Base-by-base conservation (phyloP, 2,797 vertebrate species). In the Danio kyathit region DNA sequence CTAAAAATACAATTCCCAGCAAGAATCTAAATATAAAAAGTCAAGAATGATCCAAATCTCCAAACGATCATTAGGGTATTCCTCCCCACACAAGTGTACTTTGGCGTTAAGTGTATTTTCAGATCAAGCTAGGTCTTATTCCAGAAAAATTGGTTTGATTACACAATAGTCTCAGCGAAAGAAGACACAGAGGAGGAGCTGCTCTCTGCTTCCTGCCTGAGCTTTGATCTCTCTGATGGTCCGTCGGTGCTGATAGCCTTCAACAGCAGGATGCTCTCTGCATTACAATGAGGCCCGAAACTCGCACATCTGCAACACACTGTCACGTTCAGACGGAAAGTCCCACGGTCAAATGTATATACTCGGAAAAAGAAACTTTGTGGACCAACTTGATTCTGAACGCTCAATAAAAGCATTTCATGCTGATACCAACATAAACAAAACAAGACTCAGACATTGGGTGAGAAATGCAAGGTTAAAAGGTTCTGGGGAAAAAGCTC, bases 181-280 rank as follows among this genome's bases (percentile, higher is more conserved):
- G 44, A 61, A 52, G 56, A 79, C 66, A 77, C 38, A 21, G 46
- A 21, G 75, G 43, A 69, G 46, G 65, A 61, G 29, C 54, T 59
- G 75, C 64, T 43, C 63, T 69, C 76, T 78, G 52, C 64, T 59
- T 76, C 74, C 74, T 76, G 51, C 54, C 17, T 11, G 21, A 51
- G 63, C 79, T 86, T 83, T 83, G 79, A 79, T 82, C 74, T 79
- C 29, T 41, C 56, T 63, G 78, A 74, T 40, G 74, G 70, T 48
- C 21, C 61, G 81, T 74, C 81, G 64, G 61, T 54, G 48, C 59
- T n/a, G 44, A 79, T 44, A 52, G 54, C 38, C 13, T 61, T 79
- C 72, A 17, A 76, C 80, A 77, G 76, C 76, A 80, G 57, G 65
- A 79, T 73, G 54, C 64, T 59, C 44, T 19, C 2, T 51, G 72